Conservation (phyloP, 2,797 vertebrate genomes). For the Neosilurus mollespiculum region DNA sequence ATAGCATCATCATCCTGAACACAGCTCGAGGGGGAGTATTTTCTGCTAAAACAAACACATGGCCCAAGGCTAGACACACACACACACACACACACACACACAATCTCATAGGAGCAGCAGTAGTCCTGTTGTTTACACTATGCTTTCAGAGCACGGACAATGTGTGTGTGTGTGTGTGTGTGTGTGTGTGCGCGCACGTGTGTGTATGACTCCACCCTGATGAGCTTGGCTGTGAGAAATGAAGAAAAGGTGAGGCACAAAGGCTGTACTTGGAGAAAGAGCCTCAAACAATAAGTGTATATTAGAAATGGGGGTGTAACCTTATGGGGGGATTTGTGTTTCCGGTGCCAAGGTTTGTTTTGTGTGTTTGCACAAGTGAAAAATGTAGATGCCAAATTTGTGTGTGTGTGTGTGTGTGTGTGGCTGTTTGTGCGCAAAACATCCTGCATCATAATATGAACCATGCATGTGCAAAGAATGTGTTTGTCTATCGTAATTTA, state of each 20-base stretch:
- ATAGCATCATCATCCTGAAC: slow-evolving; percentile 50
- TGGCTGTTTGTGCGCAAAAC: slow-evolving; percentile 13
- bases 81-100: not conserved
- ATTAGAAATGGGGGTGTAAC: slow-evolving; percentile 58
- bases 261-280: slow-evolving; percentile 62
- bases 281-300: slow-evolving; percentile 65
- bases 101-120: not conserved
- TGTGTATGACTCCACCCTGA: slow-evolving; percentile 54
- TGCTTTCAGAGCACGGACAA: slow-evolving; percentile 60
- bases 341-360: slow-evolving; percentile 20
- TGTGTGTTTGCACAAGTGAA: slow-evolving; percentile 27
- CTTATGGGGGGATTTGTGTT: not conserved
- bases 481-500: not conserved
- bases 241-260: slow-evolving; percentile 48
- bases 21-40: slow-evolving; percentile 63
- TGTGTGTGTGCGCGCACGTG: too few species aligned
- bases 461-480: not conserved
- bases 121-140: slow-evolving; percentile 70
- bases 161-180: slow-evolving; percentile 48
- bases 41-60: slow-evolving; percentile 68
- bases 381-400: not conserved
- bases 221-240: slow-evolving; percentile 55
- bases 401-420: slow-evolving; percentile 7
- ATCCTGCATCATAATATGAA: not conserved
- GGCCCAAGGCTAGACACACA: slow-evolving; percentile 69